Conservation (phyloP, 2,113 vertebrate species). For the Scatophagus argus region DNA sequence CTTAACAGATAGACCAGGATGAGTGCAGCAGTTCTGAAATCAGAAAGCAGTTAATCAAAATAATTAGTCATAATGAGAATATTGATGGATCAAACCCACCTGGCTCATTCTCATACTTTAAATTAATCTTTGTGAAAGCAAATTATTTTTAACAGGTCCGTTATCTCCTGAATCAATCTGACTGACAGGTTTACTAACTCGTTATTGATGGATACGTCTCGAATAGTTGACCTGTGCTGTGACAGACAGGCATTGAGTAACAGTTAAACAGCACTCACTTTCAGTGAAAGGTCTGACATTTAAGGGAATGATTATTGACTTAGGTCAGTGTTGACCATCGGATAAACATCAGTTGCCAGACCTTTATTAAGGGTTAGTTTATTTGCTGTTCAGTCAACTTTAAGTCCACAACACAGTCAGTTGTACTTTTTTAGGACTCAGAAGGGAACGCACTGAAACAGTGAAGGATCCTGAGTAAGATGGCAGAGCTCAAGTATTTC, state of each 20-base stretch:
- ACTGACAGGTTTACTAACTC: constrained; percentile 32
- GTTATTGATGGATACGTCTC: constrained; percentile 23
- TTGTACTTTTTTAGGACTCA: neutral
- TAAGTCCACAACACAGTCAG: constrained; percentile 6
- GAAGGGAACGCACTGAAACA: neutral
- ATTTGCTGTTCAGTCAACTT: constrained; percentile 6
- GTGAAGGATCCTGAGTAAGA: neutral
- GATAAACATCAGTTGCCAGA: constrained; percentile 16
- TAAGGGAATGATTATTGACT: constrained; percentile 26
- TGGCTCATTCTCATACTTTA: neutral
- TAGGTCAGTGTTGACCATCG: constrained; percentile 22
- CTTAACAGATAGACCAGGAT: neutral
- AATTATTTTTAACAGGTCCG: constrained; percentile 9
- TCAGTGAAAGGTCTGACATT: constrained; percentile 19
- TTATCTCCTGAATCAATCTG: constrained; percentile 16
- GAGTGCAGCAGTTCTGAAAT: constrained; percentile 8
- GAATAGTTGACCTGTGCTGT: constrained; percentile 30
- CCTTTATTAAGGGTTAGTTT: constrained; percentile 17
- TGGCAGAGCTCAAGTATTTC: neutral
- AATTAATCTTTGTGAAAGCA: neutral
- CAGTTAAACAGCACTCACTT: constrained; percentile 32
- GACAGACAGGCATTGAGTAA: constrained; percentile 25
- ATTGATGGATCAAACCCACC: neutral
- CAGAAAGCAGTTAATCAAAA: neutral
- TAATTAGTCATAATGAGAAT: neutral